A percentile compares a stretch with the other conserved stretches of the same genome.
Conservation (phyloP, 2,113 vertebrate genomes). For the Sciurus niger region DNA sequence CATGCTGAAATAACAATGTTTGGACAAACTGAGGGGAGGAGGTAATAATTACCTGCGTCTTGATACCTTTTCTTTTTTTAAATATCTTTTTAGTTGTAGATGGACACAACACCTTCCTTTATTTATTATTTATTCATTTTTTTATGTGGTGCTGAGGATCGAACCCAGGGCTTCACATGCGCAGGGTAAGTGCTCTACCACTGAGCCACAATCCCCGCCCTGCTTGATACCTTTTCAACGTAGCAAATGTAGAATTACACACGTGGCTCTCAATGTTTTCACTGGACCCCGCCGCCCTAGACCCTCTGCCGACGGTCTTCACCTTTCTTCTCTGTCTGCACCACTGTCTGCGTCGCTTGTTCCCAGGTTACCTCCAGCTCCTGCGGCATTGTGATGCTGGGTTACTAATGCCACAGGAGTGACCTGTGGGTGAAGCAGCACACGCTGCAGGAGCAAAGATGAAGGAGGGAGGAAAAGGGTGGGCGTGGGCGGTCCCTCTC, state of each 20-base stretch:
- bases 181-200: too few relatives aligned
- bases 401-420: not conserved
- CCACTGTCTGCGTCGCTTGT: not conserved
- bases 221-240: not conserved
- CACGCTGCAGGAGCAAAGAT: not conserved
- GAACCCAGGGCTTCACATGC: too few relatives aligned
- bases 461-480: not conserved
- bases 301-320: not conserved
- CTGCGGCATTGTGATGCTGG: not conserved
- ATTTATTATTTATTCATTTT: too few relatives aligned
- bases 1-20: not conserved
- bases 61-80: not conserved
- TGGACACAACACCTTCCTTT: too few relatives aligned
- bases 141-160: too few relatives aligned
- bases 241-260: not conserved
- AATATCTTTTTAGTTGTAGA: too few relatives aligned
- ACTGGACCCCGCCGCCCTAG: not conserved
- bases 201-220: too few relatives aligned
- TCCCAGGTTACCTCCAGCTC: not conserved
- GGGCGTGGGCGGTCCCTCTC: too few relatives aligned
- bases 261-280: not conserved
- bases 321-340: not conserved
- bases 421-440: not conserved
- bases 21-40: not conserved
- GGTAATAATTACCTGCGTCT: not conserved